Base-by-base conservation (phyloP, 2,888 invertebrate species). In the Oligia latruncula region DNA sequence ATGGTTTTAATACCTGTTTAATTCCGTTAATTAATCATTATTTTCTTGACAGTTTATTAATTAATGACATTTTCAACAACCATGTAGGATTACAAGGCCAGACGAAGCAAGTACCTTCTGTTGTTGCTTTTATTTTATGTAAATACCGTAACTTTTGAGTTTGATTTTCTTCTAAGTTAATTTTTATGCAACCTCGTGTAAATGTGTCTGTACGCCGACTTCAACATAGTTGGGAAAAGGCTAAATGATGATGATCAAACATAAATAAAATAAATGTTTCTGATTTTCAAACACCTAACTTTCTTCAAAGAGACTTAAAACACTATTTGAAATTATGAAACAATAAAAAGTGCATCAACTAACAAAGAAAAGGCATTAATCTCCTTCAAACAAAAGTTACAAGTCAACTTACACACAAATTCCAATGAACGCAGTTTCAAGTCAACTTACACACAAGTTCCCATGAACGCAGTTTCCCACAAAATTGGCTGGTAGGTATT, bases 11-110 rank as follows among this genome's bases (percentile, higher is more conserved):
- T 65, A 55, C 43, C 17, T 58, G 66, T 46, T 46, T 35, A 66
- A 49, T 66, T 13, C 49, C 15, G 20, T 49, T n/a, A 58, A 4
- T 49, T 0, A 40, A 75, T 75, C 46, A 58, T 66, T 40, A 20
- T 78, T 76, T 58, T 58, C 20, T 29, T 66, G 35, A 23, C 49
- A 62, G 73, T 62, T 49, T n/a, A 72, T 76, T 76, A 40, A 20
- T 62, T 11, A 52, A 40, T 52, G 62, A 15, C 40, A 40, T 62
- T 73, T 76, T 40, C 20, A 52, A 62, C 20, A 49, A n/a, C n/a
- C 46, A 35, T 49, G 49, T 49, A n/a, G 60, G n/a, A 13, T n/a
- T 13, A 49, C n/a, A 49, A 40, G 20, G 13, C 13, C 1, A 49
- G 15, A 20, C 2, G 70, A 29, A 23, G 20, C 11, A 52, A 60